These are phyloP conservation scores for Syndactyla subalaris DNA, from an alignment of 2,797 vertebrate species.

Conservation along the genomic window DNA sequence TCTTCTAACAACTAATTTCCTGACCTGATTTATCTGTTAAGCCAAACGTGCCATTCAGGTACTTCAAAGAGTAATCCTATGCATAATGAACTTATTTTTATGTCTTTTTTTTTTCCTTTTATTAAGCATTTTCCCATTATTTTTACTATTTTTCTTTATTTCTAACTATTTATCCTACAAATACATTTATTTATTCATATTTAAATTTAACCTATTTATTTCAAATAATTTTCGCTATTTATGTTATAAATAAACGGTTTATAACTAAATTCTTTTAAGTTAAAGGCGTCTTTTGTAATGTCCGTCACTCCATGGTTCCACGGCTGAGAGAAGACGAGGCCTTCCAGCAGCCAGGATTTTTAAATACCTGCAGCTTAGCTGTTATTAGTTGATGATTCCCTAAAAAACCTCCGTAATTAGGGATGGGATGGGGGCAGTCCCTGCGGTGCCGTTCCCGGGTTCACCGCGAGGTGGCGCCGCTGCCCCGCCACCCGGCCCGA, in stretches of 20 bases:
- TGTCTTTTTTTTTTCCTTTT: not conserved
- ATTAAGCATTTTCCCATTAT: not conserved
- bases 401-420: not conserved
- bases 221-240: not conserved
- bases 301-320: not conserved
- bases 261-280: not conserved
- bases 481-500: not conserved
- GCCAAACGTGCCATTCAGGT: not conserved
- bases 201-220: not conserved
- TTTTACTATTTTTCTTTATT: not conserved
- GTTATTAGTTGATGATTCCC: not conserved
- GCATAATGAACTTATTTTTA: not conserved
- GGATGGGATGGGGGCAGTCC: not conserved
- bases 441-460: not conserved
- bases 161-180: not conserved
- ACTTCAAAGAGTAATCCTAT: not conserved
- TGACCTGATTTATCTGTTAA: not conserved
- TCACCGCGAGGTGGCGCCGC: conserved; percentile 65
- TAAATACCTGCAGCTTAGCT: no score
- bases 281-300: not conserved
- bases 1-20: not conserved
- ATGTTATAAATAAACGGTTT: not conserved
- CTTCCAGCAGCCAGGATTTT: not conserved
- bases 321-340: not conserved
- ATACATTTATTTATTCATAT: no score